Conservation (phyloP, 2,888 invertebrate genomes). For the Piscicola geometra region DNA sequence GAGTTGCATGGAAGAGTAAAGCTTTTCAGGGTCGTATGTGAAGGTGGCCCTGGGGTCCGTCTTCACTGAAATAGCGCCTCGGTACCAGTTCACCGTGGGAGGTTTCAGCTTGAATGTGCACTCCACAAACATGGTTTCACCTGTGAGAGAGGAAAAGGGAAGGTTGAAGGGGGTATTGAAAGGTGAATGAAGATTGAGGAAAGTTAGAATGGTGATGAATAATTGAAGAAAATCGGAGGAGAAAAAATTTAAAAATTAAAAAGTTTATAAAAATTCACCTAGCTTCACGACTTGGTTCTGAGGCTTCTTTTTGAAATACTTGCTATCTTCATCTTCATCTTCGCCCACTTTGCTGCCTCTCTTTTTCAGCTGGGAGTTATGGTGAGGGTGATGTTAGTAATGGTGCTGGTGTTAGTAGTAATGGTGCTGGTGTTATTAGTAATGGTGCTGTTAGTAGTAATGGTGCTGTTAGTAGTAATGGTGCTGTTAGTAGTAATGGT, state of each 20-base stretch:
- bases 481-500: no score
- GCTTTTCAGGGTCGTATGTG: slow-evolving; percentile 52
- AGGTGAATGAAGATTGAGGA: not conserved
- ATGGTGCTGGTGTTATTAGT: no score
- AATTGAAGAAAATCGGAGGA: not conserved
- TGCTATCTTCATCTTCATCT: slow-evolving; percentile 43
- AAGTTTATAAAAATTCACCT: slow-evolving; percentile 15
- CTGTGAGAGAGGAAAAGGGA: no score
- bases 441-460: no score
- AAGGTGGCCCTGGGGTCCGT: slow-evolving; percentile 80
- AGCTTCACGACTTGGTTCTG: slow-evolving; percentile 81
- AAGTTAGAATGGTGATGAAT: not conserved
- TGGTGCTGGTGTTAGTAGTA: no score
- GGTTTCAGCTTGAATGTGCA: slow-evolving; percentile 39
- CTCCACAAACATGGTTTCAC: slow-evolving; percentile 52
- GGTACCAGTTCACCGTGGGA: slow-evolving; percentile 80
- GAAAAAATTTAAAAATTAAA: not conserved
- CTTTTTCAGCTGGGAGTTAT: slow-evolving; percentile 37
- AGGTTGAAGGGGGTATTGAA: not conserved
- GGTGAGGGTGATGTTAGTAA: not conserved
- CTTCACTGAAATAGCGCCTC: slow-evolving; percentile 87
- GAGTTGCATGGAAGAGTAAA: slow-evolving; percentile 70
- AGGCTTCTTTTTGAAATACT: slow-evolving; percentile 59
- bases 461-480: no score
- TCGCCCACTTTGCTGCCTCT: slow-evolving; percentile 39